Percentiles rank a stretch among this genome's conserved stretches.
Conservation (phyloP, 2,797 vertebrate genomes). For the Pampus argenteus region DNA sequence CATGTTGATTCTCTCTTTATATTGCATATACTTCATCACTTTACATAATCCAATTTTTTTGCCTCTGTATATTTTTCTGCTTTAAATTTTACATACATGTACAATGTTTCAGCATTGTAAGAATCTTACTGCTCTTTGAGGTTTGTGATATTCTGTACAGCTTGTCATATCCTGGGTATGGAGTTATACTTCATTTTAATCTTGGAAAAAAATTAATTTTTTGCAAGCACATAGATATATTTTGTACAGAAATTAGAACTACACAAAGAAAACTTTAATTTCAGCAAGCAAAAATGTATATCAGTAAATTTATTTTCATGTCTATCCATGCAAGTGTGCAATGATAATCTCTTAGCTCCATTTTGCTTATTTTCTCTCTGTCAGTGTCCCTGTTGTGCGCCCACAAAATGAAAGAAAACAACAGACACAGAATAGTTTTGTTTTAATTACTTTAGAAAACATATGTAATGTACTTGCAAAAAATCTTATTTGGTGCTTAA, state of each 20-base stretch:
- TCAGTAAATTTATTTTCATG: background rate
- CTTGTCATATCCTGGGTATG: background rate
- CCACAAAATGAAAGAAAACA: no score
- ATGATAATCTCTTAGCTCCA: background rate
- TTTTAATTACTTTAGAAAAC: background rate
- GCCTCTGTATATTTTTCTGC: background rate
- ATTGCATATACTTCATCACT: conserved; percentile 30
- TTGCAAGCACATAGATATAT: background rate
- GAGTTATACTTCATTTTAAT: background rate
- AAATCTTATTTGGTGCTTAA: background rate
- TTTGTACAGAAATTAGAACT: background rate
- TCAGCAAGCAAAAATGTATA: background rate
- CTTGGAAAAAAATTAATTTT: background rate
- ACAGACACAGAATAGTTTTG: background rate
- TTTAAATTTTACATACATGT: background rate
- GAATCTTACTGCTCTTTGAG: background rate
- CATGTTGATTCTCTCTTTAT: background rate
- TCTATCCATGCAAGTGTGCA: background rate
- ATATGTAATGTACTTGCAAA: background rate
- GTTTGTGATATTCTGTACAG: background rate
- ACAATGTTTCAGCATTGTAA: background rate
- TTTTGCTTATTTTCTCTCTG: no score
- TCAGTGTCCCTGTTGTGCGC: no score
- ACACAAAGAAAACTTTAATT: no score
- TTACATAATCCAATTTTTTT: background rate